Base-by-base conservation (phyloP, 2,113 vertebrate species). In the Marcusenius ussheri region DNA sequence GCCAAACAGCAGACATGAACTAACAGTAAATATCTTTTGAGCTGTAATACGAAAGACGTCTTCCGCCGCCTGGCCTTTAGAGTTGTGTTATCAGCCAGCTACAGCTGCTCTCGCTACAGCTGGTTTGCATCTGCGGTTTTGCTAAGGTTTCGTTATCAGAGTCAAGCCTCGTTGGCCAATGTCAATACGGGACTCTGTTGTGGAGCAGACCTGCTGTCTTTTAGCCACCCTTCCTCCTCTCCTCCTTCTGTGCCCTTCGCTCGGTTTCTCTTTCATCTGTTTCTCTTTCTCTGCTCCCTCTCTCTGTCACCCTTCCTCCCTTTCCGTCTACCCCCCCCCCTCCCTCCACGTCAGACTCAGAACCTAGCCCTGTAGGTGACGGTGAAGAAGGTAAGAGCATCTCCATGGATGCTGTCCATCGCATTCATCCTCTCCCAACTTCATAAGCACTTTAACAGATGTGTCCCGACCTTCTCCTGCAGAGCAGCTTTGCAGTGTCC, bases 361-460 rank as follows among this genome's bases (percentile, higher is more conserved):
- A 96, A 91, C 93, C 92, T 91, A 94, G 95, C 91, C 93, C 2
- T 0, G 89, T 93, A 2, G 92, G 92, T 96, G 94, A 94, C 58
- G 92, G 89, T 91, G 95, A 94, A 92, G 96, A 96, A 97, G 97
- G 97, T 98, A 97, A 98, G 97, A 93, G 89, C 46, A 53, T 70
- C 58, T 3, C 89, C 89, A 50, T 86, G 88, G 8, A 17, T 42
- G 87, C 35, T 87, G 13, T 53, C 39, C 35, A 66, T 31, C 17
- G 70, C 5, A 56, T 84, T 31, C 31, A 70, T 19, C 89, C 45
- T 85, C 46, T 31, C 80, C 80, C 49, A 89, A 15, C 56, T 15
- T 89, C 39, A 35, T 39, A n/a, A 31, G 13, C 50, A 51, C 50
- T 51, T 53, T 87, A 53, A 56, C 70, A 89, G 70, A 89, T 6